These are phyloP conservation scores for Albula goreensis DNA, from an alignment of 2,113 vertebrate species.

Conservation along the genomic window DNA sequence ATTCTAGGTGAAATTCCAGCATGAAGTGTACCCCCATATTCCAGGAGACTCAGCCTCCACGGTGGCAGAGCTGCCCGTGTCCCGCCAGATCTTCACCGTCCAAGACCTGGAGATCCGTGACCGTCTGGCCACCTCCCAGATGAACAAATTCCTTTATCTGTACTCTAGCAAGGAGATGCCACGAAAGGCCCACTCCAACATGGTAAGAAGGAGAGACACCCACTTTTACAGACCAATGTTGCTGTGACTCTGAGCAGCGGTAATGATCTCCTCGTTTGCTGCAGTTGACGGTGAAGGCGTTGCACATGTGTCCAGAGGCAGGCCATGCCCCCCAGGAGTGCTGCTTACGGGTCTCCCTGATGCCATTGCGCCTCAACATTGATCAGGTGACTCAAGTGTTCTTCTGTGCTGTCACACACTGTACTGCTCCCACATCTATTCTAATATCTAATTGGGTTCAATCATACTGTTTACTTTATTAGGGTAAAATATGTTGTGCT, in stretches of 20 bases:
- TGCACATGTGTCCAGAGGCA: constrained; percentile 92
- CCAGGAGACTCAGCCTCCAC: constrained; percentile 54
- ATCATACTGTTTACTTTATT: no score
- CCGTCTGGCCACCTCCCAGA: constrained; percentile 91
- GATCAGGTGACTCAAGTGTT: constrained; percentile 79
- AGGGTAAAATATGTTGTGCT: not conserved
- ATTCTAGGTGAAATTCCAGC: constrained; percentile 90
- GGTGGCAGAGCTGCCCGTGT: constrained; percentile 80
- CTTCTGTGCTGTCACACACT: not conserved
- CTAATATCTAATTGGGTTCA: not conserved
- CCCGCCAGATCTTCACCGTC: constrained; percentile 89
- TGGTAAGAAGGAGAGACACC: constrained; percentile 67
- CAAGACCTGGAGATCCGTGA: constrained; percentile 96
- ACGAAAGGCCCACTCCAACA: constrained; percentile 91
- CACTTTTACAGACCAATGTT: not conserved
- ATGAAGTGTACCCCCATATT: constrained; percentile 85
- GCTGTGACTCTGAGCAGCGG: not conserved
- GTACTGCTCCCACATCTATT: not conserved
- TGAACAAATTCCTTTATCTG: constrained; percentile 98
- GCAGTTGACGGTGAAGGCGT: constrained; percentile 87
- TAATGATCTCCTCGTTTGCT: constrained; percentile 26
- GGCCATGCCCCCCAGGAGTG: constrained; percentile 91
- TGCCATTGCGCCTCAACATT: constrained; percentile 97
- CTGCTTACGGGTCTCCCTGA: constrained; percentile 88
- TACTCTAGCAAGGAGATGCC: constrained; percentile 96